Base-by-base conservation (phyloP, 2,888 invertebrate species). In the Fragum whitleyi region DNA sequence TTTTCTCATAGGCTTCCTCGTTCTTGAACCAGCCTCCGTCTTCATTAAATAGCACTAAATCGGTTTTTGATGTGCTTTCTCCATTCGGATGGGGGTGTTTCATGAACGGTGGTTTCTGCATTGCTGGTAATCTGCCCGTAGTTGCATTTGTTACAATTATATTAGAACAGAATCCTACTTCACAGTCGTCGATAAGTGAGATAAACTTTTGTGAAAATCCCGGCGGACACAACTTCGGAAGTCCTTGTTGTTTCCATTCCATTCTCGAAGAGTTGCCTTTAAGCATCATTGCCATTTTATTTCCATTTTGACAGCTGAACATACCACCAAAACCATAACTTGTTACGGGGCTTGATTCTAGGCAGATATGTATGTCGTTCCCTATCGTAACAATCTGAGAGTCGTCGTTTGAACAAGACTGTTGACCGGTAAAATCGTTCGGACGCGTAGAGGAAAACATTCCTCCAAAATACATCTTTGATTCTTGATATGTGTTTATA, bases 251-350 rank as follows among this genome's bases (percentile, higher is more conserved):
- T 3, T 39, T 39, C 55, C 29, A 59, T 0, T 9, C 5, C 2
- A 2, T 3, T n/a, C n/a, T 2, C 5, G 26, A 57, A 23, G 57
- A 57, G 11, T 26, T 28, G 21, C 5, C 28, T 21, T 51, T 29
- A n/a, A 32, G 9, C 0, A 5, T 53, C 21, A 42, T 14, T 26
- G 72, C 59, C 19, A 72, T 16, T 42, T 19, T 42, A 28, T 72
- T 72, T 1, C 72, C 72, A 29, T 21, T 16, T 1, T 23, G n/a
- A 32, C 72, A 72, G 39, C 72, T 61, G 21, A 72, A 72, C 19
- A 72, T 39, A 0, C 72, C 72, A 47, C 72, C 72, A 29, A 72
- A 72, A 19, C 36, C 42, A 16, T 61, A 42, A 26, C 72, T 59
- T 3, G 9, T n/a, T 19, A 59, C 21, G 47, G 9, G 36, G n/a